phyloP scores from a whole-genome alignment of 2,113 vertebrate genomes.

The Rhinoptilus africanus region DNA sequence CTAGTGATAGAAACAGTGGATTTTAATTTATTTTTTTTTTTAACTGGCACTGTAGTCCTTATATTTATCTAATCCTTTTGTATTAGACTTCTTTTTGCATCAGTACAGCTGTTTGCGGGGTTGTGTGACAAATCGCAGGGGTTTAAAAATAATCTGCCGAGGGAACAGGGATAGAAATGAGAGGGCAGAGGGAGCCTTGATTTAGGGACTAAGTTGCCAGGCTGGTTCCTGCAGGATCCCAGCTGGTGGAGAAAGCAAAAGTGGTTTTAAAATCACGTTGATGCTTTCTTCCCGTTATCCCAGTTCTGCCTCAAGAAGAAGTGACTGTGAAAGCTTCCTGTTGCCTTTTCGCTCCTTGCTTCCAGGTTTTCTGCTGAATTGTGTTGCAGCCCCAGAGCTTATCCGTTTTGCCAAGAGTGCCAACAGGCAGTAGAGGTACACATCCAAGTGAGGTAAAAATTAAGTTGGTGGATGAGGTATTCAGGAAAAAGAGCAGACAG shows the following conservation, averaged over 20 bases:
- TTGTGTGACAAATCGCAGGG: background rate
- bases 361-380: background rate
- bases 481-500: background rate
- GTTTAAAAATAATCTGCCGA: background rate
- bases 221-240: background rate
- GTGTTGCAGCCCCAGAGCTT: background rate
- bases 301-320: background rate
- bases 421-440: fast-evolving
- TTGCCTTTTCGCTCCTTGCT: background rate
- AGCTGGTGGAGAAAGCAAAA: background rate
- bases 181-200: background rate
- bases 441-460: background rate
- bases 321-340: background rate
- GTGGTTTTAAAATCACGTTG: background rate
- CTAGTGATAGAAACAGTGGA: background rate
- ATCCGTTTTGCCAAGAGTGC: background rate
- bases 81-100: background rate
- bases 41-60: background rate
- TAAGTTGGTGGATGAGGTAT: background rate
- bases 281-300: background rate
- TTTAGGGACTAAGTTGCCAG: background rate
- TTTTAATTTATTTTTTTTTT: background rate
- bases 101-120: background rate
- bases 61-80: background rate
- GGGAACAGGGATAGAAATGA: background rate